Evolutionary conservation across 2,888 invertebrate species (phyloP).

Genomic region (Caenorhabditis sp.): DNA sequence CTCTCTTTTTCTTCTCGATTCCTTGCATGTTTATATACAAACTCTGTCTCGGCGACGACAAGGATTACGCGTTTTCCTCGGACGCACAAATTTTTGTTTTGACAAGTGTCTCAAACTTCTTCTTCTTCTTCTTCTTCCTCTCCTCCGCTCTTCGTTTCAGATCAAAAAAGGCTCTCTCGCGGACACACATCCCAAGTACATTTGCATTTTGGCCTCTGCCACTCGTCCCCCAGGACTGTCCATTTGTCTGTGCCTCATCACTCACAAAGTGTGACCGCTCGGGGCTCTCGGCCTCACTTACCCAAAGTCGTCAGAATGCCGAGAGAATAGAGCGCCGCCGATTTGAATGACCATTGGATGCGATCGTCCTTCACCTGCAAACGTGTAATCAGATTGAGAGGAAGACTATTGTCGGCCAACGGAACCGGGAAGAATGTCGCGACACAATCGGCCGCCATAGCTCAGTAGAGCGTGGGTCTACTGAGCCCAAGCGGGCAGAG

Average conservation of each 20-base stretch:
- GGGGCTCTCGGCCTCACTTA: constrained; percentile 10
- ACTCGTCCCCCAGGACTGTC: constrained; percentile 12
- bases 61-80: constrained; percentile 19
- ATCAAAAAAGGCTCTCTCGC: background rate
- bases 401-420: background rate
- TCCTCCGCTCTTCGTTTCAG: too few species aligned
- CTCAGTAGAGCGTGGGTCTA: constrained; percentile 79
- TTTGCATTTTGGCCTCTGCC: constrained; percentile 23
- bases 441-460: constrained; percentile 72
- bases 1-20: background rate
- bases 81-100: constrained; percentile 36
- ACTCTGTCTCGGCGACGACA: constrained; percentile 21
- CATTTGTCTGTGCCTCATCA: constrained; percentile 39
- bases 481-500: constrained; percentile 78
- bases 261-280: constrained; percentile 26
- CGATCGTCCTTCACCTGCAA: constrained; percentile 59
- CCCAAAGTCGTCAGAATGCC: constrained; percentile 78
- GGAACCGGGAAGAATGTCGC: background rate
- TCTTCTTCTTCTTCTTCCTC: background rate
- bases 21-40: constrained; percentile 31
- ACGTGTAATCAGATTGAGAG: too few species aligned
- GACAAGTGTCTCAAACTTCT: constrained; percentile 44
- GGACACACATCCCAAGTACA: constrained; percentile 23
- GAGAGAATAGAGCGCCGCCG: constrained; percentile 75
- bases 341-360: constrained; percentile 75